Conservation (phyloP, 2,888 invertebrate species). For the Mimas tiliae region DNA sequence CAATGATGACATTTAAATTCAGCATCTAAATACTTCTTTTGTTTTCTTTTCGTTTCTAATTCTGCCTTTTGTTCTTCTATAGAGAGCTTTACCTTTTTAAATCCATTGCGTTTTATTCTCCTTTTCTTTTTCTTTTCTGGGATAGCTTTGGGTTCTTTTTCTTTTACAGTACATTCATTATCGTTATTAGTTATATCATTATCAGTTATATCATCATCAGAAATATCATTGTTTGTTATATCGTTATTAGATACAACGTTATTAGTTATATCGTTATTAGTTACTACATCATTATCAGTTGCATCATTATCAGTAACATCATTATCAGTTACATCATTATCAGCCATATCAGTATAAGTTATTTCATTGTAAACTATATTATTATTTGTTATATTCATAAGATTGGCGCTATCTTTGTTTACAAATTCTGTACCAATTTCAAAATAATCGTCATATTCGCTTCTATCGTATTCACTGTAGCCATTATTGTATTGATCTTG, state of each 20-base stretch:
- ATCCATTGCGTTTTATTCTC: conserved; percentile 44
- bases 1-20: conserved; percentile 75
- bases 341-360: neutral
- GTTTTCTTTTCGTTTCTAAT: conserved; percentile 64
- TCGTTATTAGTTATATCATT: neutral
- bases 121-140: conserved; percentile 28
- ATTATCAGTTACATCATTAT: neutral
- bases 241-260: no score
- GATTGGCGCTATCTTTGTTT: neutral
- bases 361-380: no score
- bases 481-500: conserved; percentile 13
- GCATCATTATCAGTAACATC: neutral
- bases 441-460: conserved; percentile 22
- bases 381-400: no score
- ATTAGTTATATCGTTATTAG: no score
- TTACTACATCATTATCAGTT: no score
- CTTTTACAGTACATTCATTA: conserved; percentile 32
- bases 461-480: conserved; percentile 25
- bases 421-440: conserved; percentile 6
- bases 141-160: conserved; percentile 24
- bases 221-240: neutral
- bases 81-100: conserved; percentile 56
- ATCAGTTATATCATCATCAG: neutral
- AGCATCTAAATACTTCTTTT: conserved; percentile 69
- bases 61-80: conserved; percentile 71